A percentile compares a stretch with the other conserved stretches of the same genome.
Conservation (phyloP, 2,113 vertebrate genomes). For the Oostethus manadensis region DNA sequence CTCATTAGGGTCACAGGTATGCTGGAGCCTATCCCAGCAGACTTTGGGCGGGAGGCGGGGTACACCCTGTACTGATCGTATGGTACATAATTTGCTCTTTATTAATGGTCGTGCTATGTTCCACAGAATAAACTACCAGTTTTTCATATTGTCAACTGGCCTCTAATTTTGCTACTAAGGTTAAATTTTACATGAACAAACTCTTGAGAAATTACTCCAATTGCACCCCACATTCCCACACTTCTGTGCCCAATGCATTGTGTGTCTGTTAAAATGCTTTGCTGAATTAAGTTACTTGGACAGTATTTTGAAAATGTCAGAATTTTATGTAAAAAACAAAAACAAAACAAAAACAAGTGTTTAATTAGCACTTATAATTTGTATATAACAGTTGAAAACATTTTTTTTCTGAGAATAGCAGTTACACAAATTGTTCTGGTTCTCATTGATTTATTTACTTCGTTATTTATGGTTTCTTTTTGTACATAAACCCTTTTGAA, state of each 20-base stretch:
- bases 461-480: slow-evolving; percentile 21
- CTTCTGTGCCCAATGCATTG: too few species aligned
- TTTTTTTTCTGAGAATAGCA: not conserved
- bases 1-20: too few species aligned
- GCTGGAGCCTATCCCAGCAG: too few species aligned
- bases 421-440: slow-evolving; percentile 22
- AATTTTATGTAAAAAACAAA: not conserved
- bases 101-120: not conserved
- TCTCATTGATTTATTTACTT: slow-evolving; percentile 15
- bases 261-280: too few species aligned
- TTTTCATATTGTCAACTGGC: not conserved
- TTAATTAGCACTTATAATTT: not conserved
- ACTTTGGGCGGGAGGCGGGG: too few species aligned
- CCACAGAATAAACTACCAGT: not conserved
- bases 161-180: not conserved
- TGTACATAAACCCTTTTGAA: slow-evolving; percentile 18
- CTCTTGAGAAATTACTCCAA: too few species aligned
- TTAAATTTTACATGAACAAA: not conserved
- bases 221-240: too few species aligned
- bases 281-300: too few species aligned
- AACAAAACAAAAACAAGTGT: not conserved
- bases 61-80: too few species aligned
- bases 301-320: not conserved
- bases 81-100: too few species aligned
- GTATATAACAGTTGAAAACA: not conserved